Evolutionary conservation across 2,113 vertebrate genomes (phyloP), one percentile per base, ranked within the genome.

Genomic region (Panurus biarmicus): DNA sequence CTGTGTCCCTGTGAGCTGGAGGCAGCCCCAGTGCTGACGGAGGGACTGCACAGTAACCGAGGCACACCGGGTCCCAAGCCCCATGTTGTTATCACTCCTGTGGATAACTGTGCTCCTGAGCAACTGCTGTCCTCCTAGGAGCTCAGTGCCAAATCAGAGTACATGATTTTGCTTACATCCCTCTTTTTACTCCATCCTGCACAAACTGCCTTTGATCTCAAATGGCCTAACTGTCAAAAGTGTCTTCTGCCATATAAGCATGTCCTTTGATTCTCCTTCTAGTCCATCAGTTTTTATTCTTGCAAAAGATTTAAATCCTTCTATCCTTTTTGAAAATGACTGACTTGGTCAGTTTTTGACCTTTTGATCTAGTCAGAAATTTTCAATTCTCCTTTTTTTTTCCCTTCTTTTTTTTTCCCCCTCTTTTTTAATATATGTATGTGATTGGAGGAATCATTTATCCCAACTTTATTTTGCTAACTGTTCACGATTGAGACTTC

Each of bases 21-120:
- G 29, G 53, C 51, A 58, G 38, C 26, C 38, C 22, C 47, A 6
- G 7, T 7, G 23, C 60, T 77, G 38, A 31, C 0, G 0, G 36
- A 53, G 25, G 12, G 17, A 6, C 35, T 13, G 33, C 62, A n/a
- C 28, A 17, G 57, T 22, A 5, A 33, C 40, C 1, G 7, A 12
- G 48, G 36, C 40, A 38, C 17, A 10, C 16, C 7, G 1, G 3
- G 15, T 40, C 22, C 38, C 35, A n/a, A 10, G 18, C 22, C 72
- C 40, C 45, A 2, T 5, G 7, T 1, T 77, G 25, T n/a, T 42
- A 33, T n/a, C 47, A 21, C 23, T 48, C 40, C 23, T 73, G 40
- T 28, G 60, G 45, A 40, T 36, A 83, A 19, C 13, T 44, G n/a
- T 54, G 24, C 23, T 85, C 44, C 35, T n/a, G 20, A 69, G 48